Percentiles rank a stretch among this genome's conserved stretches.
These are phyloP conservation scores for Physocephala rufipes DNA, from an alignment of 2,888 invertebrate genomes.

Conservation along the genomic window DNA sequence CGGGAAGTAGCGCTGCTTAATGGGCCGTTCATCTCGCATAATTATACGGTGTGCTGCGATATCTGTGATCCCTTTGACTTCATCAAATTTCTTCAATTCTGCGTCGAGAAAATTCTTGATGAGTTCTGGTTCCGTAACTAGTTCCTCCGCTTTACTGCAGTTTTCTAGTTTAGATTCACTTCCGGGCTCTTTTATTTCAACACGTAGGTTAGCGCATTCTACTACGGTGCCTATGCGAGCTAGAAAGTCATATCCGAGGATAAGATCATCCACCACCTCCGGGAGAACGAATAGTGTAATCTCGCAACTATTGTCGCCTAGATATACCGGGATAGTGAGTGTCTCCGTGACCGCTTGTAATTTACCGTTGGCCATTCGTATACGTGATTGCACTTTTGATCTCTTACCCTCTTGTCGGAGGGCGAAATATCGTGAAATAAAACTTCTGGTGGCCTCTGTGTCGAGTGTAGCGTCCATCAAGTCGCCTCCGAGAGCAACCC, in stretches of 20 bases:
- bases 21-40: no score
- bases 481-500: not conserved
- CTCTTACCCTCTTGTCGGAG: not conserved
- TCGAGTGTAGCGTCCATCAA: not conserved
- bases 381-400: no score
- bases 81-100: no score
- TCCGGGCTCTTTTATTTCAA: not conserved
- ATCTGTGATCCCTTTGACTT: no score
- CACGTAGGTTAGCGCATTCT: not conserved
- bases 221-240: not conserved
- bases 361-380: not conserved
- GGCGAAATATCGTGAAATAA: not conserved
- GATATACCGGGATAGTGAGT: not conserved
- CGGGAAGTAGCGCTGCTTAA: no score
- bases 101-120: no score
- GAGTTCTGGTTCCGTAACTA: no score
- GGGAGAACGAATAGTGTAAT: not conserved
- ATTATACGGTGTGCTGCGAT: no score
- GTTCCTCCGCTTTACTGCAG: no score
- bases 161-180: no score
- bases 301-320: not conserved
- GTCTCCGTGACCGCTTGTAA: not conserved
- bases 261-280: constrained; percentile 1
- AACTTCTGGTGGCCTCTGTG: not conserved
- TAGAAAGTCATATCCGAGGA: not conserved